Conservation (phyloP, 1,140 invertebrate genomes). For the Drosophila melanica region DNA sequence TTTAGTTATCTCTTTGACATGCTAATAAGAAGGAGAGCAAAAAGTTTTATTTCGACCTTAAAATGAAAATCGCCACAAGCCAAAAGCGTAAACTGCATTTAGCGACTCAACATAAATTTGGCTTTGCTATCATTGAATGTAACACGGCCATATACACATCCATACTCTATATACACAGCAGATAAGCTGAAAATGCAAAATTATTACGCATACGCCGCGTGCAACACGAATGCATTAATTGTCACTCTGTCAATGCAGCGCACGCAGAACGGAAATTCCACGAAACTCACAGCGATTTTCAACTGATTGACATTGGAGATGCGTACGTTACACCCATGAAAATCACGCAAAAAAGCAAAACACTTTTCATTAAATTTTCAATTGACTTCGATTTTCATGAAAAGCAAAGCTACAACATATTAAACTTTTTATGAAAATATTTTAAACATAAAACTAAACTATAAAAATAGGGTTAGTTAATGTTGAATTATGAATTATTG, state of each 20-base stretch:
- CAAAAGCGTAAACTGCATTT: conserved; percentile 1
- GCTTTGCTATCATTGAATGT: conserved; percentile 11
- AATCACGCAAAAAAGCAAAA: conserved; percentile 26
- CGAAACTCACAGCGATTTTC: conserved; percentile 34
- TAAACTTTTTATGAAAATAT: no score
- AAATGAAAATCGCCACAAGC: conserved; percentile 37
- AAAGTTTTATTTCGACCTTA: conserved; percentile 19
- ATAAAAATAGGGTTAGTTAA: no score
- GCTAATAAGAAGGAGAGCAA: neutral
- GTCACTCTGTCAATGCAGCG: conserved; percentile 20
- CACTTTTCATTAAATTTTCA: conserved; percentile 17
- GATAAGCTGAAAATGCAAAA: conserved; percentile 38
- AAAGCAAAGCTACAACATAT: neutral
- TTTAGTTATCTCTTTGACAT: neutral
- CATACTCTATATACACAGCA: conserved; percentile 23
- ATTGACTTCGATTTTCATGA: neutral
- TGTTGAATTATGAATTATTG: no score
- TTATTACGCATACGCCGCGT: conserved; percentile 59
- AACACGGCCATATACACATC: neutral
- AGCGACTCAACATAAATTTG: conserved; percentile 27
- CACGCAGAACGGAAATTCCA: conserved; percentile 35
- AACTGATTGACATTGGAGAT: conserved; percentile 33
- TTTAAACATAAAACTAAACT: no score
- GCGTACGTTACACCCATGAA: conserved; percentile 40
- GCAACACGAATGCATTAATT: conserved; percentile 45